Evolutionary conservation across 2,888 invertebrate species (phyloP).

Genomic region (Alloscopus bannaensis): DNA sequence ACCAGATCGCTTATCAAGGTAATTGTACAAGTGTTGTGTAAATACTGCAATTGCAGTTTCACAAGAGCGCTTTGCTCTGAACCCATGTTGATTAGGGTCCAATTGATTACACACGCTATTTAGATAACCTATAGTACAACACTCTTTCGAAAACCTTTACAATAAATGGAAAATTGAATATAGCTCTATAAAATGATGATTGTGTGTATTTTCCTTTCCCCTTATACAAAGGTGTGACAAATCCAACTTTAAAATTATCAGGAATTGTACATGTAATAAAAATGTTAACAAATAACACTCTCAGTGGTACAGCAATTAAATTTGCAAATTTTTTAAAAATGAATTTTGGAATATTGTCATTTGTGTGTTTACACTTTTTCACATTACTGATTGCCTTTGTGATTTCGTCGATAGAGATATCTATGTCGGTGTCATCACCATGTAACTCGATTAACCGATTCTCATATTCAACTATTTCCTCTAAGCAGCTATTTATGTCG

Average conservation of each 20-base stretch:
- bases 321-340: constrained; percentile 26
- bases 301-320: constrained; percentile 1
- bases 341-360: constrained; percentile 5
- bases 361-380: constrained; percentile 14
- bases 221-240: constrained; percentile 39
- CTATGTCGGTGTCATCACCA: not conserved
- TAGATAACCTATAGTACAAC: constrained; percentile 18
- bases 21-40: constrained; percentile 37
- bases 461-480: not conserved
- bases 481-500: not conserved
- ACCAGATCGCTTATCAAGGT: constrained; percentile 21
- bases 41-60: constrained; percentile 38
- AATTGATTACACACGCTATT: not conserved
- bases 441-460: too few species aligned
- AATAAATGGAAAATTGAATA: constrained; percentile 32
- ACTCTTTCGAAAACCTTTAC: constrained; percentile 44
- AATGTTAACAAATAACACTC: constrained; percentile 17
- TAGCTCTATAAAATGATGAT: constrained; percentile 29
- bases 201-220: constrained; percentile 15
- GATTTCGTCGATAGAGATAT: not conserved
- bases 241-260: constrained; percentile 1
- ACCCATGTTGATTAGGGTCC: constrained; percentile 41
- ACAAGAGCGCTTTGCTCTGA: constrained; percentile 40
- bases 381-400: constrained; percentile 11
- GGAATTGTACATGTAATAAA: constrained; percentile 13